Evolutionary conservation across 2,888 invertebrate species (phyloP), one percentile per base, ranked within the genome.

Genomic region (Drosophila mulleri): DNA sequence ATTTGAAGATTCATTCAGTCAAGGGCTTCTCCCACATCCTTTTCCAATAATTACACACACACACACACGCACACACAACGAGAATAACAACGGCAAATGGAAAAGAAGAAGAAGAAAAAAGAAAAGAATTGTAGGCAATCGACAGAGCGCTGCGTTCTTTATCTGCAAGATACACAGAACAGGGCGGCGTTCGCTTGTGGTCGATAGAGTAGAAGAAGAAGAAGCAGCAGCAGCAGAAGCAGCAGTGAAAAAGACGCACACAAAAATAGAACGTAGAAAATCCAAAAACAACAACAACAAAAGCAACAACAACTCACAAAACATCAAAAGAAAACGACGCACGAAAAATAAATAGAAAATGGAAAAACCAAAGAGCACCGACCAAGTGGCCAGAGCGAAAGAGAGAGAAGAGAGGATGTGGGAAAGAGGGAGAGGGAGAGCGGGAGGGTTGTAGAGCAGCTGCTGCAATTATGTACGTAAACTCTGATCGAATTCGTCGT

Each of bases 1-100:
- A 57, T 74, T 79, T 67, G 47, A 59, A 79, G 72, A 81, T 83
- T 84, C 83, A 83, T 85, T 83, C 71, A 83, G 85, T 83, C 83
- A 83, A 83, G 83, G 84, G 84, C 83, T 83, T 83, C 80, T 75
- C 80, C 85, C 83, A 85, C 81, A 83, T 83, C 83, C 79, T 83
- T 83, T 79, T 80, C 74, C 82, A 80, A 83, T 82, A 86, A 86
- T 78, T 78, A 74, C 72, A 77, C 53, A 60, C 65, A 75, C 69
- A 67, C 77, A 75, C 69, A 78, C 66, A 53, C 59, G 62, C 52
- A 57, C 42, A 56, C 54, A 75, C 47, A 42, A 71, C 59, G 71
- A 67, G 61, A 69, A 67, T 20, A 64, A 63, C 45, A 70, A 32
- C 57, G 61, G 53, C 57, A 71, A 66, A 68, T 74, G 70, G 59